These are phyloP conservation scores for Drosophila cognata DNA, from an alignment of 2,888 invertebrate species.

Conservation along the genomic window DNA sequence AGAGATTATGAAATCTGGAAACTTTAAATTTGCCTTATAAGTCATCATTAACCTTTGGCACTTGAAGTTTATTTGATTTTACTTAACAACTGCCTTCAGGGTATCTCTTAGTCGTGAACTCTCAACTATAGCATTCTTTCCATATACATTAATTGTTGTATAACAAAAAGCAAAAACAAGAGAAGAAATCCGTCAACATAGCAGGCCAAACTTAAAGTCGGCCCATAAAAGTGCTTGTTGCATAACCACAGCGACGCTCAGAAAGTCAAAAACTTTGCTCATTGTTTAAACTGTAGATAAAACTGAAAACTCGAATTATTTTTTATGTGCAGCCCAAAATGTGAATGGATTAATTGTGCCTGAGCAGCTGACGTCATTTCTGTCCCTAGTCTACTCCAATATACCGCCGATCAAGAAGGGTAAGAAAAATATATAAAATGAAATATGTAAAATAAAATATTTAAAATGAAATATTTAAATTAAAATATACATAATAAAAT, in stretches of 20 bases:
- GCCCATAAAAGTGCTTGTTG: constrained; percentile 28
- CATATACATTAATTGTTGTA: constrained; percentile 13
- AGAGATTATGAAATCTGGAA: fast-evolving
- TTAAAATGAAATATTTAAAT: not conserved
- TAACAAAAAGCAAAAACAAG: constrained; percentile 13
- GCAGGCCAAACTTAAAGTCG: constrained; percentile 23
- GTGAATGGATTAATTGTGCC: constrained; percentile 89
- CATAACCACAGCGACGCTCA: constrained; percentile 17
- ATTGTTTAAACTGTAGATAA: constrained; percentile 1
- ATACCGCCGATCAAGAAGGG: constrained; percentile 95
- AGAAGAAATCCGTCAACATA: not conserved
- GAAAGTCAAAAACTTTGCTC: constrained; percentile 3
- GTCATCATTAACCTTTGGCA: not conserved
- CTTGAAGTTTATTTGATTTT: not conserved
- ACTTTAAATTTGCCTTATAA: not conserved
- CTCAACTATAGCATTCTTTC: not conserved
- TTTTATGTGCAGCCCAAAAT: constrained; percentile 48
- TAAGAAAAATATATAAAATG: constrained; percentile 69
- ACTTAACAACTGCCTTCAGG: not conserved
- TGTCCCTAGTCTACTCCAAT: constrained; percentile 93
- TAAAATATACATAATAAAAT: not conserved
- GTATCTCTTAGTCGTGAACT: not conserved
- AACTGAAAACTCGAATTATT: constrained; percentile 11
- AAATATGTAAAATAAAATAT: not conserved
- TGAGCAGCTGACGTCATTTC: constrained; percentile 91